Evolutionary conservation across 2,888 invertebrate species (phyloP).

Genomic region (Ormyrus thymus): DNA sequence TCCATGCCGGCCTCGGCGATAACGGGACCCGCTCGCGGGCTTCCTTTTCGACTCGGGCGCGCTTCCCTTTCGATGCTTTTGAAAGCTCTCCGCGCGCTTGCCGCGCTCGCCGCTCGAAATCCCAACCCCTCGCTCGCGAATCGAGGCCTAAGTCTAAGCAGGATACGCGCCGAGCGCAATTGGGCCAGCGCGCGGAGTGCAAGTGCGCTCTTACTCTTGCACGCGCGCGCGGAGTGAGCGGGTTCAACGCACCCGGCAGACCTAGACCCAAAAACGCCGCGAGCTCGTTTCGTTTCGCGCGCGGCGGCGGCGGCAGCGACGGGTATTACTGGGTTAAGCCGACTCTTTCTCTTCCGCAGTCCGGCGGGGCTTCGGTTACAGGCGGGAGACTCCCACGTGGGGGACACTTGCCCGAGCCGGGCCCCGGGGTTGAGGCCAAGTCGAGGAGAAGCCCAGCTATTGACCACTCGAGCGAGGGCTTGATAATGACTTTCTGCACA

Average conservation of each 20-base stretch:
- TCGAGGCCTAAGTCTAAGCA: conserved; percentile 36
- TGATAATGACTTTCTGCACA: no score
- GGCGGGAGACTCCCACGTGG: no score
- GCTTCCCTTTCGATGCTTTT: conserved; percentile 43
- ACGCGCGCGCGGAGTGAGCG: conserved; percentile 62
- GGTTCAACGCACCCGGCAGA: conserved; percentile 72
- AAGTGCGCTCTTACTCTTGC: conserved; percentile 66
- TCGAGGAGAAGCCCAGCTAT: no score
- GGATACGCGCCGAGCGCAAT: conserved; percentile 27
- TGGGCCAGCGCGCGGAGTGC: conserved; percentile 46
- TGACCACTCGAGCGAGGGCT: no score
- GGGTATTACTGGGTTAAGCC: conserved; percentile 28
- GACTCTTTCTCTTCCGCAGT: neutral
- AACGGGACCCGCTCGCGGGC: conserved; percentile 37
- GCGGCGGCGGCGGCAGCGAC: conserved; percentile 30
- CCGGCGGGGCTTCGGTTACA: neutral
- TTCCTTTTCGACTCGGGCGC: neutral
- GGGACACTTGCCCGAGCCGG: no score
- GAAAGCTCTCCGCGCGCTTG: neutral
- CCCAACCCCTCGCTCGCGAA: conserved; percentile 6
- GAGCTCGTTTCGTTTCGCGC: conserved; percentile 61
- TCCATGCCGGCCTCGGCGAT: conserved; percentile 40
- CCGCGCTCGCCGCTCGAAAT: neutral
- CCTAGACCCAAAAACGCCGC: conserved; percentile 72
- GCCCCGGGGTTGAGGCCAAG: no score